Conservation (phyloP, 64 coral and sea anemone genomes). For the Montipora cactus region DNA sequence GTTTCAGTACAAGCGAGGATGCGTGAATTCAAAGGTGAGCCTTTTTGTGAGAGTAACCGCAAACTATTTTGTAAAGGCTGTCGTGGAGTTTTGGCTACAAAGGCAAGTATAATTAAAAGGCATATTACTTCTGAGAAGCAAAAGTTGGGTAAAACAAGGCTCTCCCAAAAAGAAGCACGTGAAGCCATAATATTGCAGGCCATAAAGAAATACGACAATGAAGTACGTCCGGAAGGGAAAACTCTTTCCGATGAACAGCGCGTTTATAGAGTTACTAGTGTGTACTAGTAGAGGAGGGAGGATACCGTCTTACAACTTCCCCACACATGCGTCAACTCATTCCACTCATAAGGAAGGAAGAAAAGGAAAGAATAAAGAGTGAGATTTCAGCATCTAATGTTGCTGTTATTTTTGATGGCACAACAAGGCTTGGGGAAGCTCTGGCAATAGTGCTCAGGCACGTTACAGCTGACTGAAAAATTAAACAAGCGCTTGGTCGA, state of each 20-base stretch:
- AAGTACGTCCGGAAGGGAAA: not conserved
- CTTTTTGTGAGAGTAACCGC: slow-evolving; percentile 32
- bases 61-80: slow-evolving; percentile 18
- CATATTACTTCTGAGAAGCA: not conserved
- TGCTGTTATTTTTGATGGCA: slow-evolving; percentile 74
- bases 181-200: not conserved
- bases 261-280: slow-evolving; percentile 47
- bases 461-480: slow-evolving; percentile 63
- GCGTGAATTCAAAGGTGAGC: slow-evolving; percentile 48
- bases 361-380: slow-evolving; percentile 63
- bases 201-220: not conserved
- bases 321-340: slow-evolving; percentile 60
- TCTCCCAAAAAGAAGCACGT: not conserved
- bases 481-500: slow-evolving; percentile 49
- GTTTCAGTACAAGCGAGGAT: slow-evolving; percentile 26
- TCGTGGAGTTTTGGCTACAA: slow-evolving; percentile 23
- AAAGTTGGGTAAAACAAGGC: not conserved
- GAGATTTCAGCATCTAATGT: slow-evolving; percentile 56
- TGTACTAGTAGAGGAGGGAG: slow-evolving; percentile 41
- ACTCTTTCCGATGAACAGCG: slow-evolving; percentile 49
- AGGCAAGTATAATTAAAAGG: too few species aligned
- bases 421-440: slow-evolving; percentile 74
- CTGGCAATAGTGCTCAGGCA: slow-evolving; percentile 58
- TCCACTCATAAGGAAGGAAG: slow-evolving; percentile 55
- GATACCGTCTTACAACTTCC: slow-evolving; percentile 53